Evolutionary conservation across 23 tunicate species (phyloP).

Genomic region (Oikopleura vanhoeffeni): DNA sequence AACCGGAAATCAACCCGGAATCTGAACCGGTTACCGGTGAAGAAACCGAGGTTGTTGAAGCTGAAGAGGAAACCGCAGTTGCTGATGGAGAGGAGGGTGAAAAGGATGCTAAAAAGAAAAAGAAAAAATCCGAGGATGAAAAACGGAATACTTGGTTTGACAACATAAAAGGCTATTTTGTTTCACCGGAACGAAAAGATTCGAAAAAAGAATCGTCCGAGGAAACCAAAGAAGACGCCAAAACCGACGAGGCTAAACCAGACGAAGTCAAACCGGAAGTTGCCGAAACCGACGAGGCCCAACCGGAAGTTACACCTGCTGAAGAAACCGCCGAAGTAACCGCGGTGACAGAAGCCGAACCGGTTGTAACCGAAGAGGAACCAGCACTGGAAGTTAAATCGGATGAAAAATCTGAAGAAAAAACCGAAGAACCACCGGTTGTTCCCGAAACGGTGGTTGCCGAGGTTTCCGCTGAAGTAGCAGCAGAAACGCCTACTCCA

Average conservation of each 20-base stretch:
- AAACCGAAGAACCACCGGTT: no score
- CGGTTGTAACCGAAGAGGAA: background rate
- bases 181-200: background rate
- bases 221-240: background rate
- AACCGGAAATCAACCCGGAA: background rate
- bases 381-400: background rate
- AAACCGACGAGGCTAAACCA: background rate
- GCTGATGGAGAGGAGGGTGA: background rate
- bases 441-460: no score
- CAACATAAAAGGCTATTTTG: slow-evolving; percentile 12
- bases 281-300: background rate
- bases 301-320: slow-evolving; percentile 6
- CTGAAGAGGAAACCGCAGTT: background rate
- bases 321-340: background rate
- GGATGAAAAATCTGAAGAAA: background rate
- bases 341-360: background rate
- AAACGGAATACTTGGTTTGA: slow-evolving; percentile 9
- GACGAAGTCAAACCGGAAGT: background rate
- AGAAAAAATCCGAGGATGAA: background rate
- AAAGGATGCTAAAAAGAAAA: background rate
- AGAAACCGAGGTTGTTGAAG: background rate
- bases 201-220: background rate
- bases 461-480: no score
- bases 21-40: background rate
- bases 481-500: background rate